Evolutionary conservation across 2,113 vertebrate genomes (phyloP).

Genomic region (Erinaceus europaeus): DNA sequence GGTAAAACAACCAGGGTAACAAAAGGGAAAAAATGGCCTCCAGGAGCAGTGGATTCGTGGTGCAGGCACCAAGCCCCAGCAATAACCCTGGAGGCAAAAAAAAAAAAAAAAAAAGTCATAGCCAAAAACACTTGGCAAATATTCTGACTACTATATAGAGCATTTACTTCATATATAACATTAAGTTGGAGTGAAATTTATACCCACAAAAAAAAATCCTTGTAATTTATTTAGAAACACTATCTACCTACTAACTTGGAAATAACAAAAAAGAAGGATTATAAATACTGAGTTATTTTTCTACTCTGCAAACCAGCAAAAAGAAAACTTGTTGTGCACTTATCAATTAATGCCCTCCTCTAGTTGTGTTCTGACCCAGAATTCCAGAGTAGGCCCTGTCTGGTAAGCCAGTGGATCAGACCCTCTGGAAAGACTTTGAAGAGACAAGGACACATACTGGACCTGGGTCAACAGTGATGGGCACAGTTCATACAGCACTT

Average conservation of each 20-base stretch:
- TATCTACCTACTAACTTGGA: neutral
- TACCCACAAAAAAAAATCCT: neutral
- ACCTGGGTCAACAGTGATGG: neutral
- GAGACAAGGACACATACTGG: neutral
- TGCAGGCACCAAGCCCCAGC: no score
- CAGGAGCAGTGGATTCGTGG: no score
- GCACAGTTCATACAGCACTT: neutral
- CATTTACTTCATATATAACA: conserved; percentile 19
- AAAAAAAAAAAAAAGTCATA: neutral
- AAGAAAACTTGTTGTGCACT: neutral
- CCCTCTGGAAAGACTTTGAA: neutral
- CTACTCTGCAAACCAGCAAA: neutral
- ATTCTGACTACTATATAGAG: neutral
- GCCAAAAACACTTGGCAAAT: neutral
- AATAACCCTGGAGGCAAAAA: no score
- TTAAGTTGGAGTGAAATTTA: neutral
- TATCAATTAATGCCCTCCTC: neutral
- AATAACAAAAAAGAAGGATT: neutral
- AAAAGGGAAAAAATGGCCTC: no score
- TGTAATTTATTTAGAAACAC: neutral
- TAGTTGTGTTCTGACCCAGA: neutral
- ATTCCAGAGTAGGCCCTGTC: neutral
- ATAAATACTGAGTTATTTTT: conserved; percentile 1
- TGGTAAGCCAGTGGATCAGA: neutral
- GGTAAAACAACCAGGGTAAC: no score